Evolutionary conservation across 2,888 invertebrate species (phyloP).

Genomic region (Nymphalis polychloros): DNA sequence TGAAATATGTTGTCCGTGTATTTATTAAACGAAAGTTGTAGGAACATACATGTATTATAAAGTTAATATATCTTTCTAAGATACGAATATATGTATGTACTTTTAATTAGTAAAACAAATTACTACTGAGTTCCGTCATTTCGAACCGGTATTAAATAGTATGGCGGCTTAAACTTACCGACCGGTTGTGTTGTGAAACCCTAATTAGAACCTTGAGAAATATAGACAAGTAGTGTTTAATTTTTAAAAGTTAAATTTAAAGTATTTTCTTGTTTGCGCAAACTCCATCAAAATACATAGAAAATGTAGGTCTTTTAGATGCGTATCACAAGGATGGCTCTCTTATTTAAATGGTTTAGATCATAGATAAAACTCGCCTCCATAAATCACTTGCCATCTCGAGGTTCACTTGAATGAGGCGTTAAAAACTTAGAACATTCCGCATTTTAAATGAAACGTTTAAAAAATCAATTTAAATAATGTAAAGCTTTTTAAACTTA

Average conservation of each 20-base stretch:
- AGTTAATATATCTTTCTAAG: not conserved
- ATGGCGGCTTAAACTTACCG: too few species aligned
- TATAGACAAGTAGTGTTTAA: not conserved
- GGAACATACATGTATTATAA: not conserved
- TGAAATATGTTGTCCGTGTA: not conserved
- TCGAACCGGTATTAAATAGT: too few species aligned
- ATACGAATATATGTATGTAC: not conserved
- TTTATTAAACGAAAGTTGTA: not conserved
- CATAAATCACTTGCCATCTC: slow-evolving; percentile 48
- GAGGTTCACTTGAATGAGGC: not conserved
- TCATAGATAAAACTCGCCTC: slow-evolving; percentile 37
- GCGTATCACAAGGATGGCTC: slow-evolving; percentile 52
- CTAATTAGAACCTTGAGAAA: too few species aligned
- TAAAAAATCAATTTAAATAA: too few species aligned
- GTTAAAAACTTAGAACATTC: slow-evolving; percentile 7
- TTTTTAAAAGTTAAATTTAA: not conserved
- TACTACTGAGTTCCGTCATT: not conserved
- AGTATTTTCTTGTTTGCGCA: not conserved
- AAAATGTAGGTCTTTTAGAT: slow-evolving; percentile 28
- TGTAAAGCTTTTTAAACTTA: too few species aligned
- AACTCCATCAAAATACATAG: slow-evolving; percentile 8
- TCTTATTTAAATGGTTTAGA: slow-evolving; percentile 72
- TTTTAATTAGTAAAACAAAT: not conserved
- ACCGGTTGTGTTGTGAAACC: too few species aligned
- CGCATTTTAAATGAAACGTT: not conserved